These are phyloP conservation scores for Rhogogaster chlorosoma DNA, from an alignment of 2,888 invertebrate genomes.

Conservation along the genomic window DNA sequence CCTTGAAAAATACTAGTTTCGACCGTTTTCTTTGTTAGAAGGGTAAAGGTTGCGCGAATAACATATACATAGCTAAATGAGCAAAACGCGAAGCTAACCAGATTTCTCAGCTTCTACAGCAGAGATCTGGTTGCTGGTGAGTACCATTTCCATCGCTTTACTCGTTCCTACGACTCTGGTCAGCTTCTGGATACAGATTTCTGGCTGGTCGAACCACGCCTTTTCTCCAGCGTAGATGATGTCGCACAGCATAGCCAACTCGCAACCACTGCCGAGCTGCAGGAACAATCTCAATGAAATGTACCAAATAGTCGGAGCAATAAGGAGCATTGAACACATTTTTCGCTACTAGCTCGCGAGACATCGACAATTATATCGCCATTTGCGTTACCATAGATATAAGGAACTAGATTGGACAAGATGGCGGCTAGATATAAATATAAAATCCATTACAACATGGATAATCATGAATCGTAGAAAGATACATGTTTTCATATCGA, in stretches of 20 bases:
- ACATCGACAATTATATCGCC: too few species aligned
- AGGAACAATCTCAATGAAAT: constrained; percentile 62
- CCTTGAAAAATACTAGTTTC: not conserved
- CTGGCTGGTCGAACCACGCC: constrained; percentile 99
- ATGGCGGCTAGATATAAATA: too few species aligned
- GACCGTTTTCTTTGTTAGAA: not conserved
- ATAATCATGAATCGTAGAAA: too few species aligned
- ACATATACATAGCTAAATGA: not conserved
- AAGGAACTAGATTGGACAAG: too few species aligned
- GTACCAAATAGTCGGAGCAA: not conserved
- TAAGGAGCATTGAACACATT: too few species aligned
- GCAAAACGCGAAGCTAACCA: constrained; percentile 79
- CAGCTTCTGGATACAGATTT: constrained; percentile 97
- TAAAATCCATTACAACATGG: too few species aligned
- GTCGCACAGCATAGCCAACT: constrained; percentile 99
- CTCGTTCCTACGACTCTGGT: constrained; percentile 95
- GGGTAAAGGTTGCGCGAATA: not conserved
- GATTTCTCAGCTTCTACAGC: constrained; percentile 95
- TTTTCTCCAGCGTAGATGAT: constrained; percentile 99
- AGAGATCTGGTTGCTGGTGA: constrained; percentile 94
- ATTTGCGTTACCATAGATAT: too few species aligned
- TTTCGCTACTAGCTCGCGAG: too few species aligned
- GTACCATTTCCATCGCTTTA: constrained; percentile 98
- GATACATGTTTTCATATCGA: too few species aligned
- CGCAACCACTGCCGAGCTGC: constrained; percentile 98